Percentiles rank a stretch among this genome's conserved stretches.
Conservation (phyloP, 2,797 vertebrate genomes). For the Eulemur coronatus region DNA sequence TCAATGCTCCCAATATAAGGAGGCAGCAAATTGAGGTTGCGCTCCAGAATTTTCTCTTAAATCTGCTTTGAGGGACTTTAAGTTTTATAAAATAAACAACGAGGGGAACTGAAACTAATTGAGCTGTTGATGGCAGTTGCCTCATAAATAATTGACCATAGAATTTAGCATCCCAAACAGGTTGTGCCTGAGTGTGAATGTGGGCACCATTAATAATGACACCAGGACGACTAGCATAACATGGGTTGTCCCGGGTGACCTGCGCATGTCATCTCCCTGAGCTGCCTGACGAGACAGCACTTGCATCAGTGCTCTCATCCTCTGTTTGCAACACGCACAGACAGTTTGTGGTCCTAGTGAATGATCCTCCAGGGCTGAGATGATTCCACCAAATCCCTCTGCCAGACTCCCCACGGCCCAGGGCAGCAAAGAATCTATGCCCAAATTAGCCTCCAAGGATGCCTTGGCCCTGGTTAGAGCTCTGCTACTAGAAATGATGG, state of each 20-base stretch:
- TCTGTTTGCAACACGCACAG: background rate
- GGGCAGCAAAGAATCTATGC: background rate
- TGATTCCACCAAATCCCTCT: background rate
- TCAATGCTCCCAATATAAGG: accelerated
- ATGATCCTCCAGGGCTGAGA: background rate
- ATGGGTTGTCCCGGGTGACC: background rate
- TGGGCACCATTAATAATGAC: background rate
- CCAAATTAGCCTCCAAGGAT: background rate
- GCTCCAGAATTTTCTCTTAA: background rate
- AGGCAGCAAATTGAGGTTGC: background rate
- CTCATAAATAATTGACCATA: background rate
- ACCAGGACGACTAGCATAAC: too few relatives aligned
- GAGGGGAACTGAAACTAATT: background rate
- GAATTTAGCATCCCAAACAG: background rate
- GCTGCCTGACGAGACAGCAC: background rate
- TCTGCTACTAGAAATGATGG: background rate
- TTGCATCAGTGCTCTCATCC: background rate
- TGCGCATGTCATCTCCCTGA: accelerated
- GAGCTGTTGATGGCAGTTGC: background rate
- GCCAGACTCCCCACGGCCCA: background rate
- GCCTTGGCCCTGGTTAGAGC: background rate
- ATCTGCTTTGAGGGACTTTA: background rate
- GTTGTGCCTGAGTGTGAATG: background rate
- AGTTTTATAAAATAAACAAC: background rate
- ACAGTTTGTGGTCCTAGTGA: constrained; percentile 24